Evolutionary conservation across 1,140 invertebrate species (phyloP).

Genomic region (Macrostomum lignano): DNA sequence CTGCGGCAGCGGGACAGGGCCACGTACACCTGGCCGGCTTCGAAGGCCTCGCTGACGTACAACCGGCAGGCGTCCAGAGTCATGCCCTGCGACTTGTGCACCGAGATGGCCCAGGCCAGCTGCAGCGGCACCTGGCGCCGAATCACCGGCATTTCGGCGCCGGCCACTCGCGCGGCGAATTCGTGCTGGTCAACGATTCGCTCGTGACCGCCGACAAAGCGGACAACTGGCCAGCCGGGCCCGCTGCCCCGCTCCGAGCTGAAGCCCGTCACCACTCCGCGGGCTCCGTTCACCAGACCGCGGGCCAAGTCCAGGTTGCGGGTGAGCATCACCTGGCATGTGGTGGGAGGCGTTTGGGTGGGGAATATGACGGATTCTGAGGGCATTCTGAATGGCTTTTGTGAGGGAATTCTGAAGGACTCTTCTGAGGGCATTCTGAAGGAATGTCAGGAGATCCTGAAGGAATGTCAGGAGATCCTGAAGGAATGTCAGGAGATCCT

Average conservation of each 20-base stretch:
- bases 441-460: too few species aligned
- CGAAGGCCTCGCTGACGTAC: constrained; percentile 54
- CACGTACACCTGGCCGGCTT: constrained; percentile 78
- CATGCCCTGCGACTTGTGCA: constrained; percentile 69
- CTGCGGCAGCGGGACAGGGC: constrained; percentile 63
- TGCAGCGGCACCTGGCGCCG: constrained; percentile 48
- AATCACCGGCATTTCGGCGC: too few species aligned
- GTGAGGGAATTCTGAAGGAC: too few species aligned
- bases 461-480: too few species aligned
- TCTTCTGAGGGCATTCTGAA: too few species aligned
- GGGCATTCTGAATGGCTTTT: too few species aligned
- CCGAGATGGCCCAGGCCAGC: constrained; percentile 80
- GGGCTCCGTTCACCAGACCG: constrained; percentile 65
- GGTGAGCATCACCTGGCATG: constrained; percentile 66
- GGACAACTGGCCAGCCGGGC: constrained; percentile 46
- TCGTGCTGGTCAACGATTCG: constrained; percentile 38
- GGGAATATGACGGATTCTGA: too few species aligned
- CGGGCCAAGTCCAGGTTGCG: constrained; percentile 58
- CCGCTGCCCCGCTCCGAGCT: constrained; percentile 33
- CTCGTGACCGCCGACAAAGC: constrained; percentile 45
- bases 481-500: too few species aligned
- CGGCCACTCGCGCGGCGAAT: too few species aligned
- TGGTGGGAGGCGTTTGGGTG: too few species aligned
- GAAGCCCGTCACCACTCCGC: constrained; percentile 51
- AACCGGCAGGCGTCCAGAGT: constrained; percentile 81